phyloP scores from a whole-genome alignment of 2,888 invertebrate genomes.

The Coremacera marginata region DNA sequence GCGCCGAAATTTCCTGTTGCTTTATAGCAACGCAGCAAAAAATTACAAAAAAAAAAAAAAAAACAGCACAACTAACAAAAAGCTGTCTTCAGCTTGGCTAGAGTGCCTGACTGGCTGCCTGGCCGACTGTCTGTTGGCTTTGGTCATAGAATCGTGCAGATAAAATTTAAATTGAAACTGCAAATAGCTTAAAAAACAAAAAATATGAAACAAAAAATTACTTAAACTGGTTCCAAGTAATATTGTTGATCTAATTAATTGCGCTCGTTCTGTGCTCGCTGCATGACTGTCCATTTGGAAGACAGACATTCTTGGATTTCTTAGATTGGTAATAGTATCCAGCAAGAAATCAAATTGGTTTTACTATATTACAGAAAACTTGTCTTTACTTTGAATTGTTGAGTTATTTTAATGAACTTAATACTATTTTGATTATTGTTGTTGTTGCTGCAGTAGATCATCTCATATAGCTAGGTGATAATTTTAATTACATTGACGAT shows the following conservation, averaged over 20 bases:
- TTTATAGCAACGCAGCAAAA: background rate
- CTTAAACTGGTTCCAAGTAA: constrained; percentile 14
- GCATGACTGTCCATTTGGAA: background rate
- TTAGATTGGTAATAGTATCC: background rate
- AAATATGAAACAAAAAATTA: background rate
- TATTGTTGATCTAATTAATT: constrained; percentile 35
- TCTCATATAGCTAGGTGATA: background rate
- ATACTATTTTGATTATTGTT: background rate
- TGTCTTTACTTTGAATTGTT: constrained; percentile 6
- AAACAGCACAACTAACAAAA: background rate
- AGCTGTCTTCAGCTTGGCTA: too few species aligned
- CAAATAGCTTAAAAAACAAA: background rate
- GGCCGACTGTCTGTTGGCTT: background rate
- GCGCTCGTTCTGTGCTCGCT: background rate
- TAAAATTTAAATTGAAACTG: constrained; percentile 5
- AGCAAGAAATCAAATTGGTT: background rate
- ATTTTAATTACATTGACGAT: background rate
- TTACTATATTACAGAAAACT: background rate
- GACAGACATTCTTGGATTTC: background rate
- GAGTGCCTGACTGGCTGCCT: background rate
- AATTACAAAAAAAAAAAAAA: background rate
- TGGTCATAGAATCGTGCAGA: constrained; percentile 10
- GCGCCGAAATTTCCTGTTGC: too few species aligned
- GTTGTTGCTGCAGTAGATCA: background rate
- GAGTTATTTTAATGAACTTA: constrained; percentile 14